Evolutionary conservation across 2,888 invertebrate species (phyloP).

Genomic region (Drosophila helvetica): DNA sequence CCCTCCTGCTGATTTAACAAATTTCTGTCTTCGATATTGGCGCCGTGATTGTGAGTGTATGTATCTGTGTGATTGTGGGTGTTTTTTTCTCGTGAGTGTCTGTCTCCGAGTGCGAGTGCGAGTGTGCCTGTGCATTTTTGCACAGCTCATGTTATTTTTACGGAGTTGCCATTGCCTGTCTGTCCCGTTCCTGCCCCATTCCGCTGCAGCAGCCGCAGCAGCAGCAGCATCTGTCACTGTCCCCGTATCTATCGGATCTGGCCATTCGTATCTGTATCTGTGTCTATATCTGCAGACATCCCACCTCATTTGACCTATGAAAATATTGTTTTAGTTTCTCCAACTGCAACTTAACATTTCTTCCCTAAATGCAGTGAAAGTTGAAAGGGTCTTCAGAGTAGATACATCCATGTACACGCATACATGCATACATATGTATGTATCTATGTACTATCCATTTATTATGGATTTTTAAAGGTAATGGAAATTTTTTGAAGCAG

Average conservation of each 20-base stretch:
- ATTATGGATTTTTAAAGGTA: not conserved
- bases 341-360: conserved; percentile 45
- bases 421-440: conserved; percentile 31
- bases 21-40: conserved; percentile 68
- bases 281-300: conserved; percentile 28
- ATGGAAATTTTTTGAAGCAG: too few relatives aligned
- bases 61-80: conserved; percentile 37
- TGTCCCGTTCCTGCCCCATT: conserved; percentile 51
- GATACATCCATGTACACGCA: not conserved
- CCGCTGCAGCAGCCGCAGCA: conserved; percentile 24
- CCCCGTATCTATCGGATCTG: conserved; percentile 17
- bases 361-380: conserved; percentile 54
- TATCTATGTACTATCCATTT: not conserved
- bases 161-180: conserved; percentile 69
- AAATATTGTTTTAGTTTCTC: conserved; percentile 71
- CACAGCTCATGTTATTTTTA: conserved; percentile 74
- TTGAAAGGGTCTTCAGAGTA: conserved; percentile 26
- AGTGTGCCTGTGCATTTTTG: conserved; percentile 55
- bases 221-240: conserved; percentile 11
- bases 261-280: conserved; percentile 37
- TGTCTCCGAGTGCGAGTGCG: conserved; percentile 5
- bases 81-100: conserved; percentile 26
- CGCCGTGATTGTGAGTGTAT: conserved; percentile 47
- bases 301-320: conserved; percentile 70
- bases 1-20: conserved; percentile 71